Evolutionary conservation across 2,797 vertebrate species (phyloP).

Genomic region (Pempheris klunzingeri): DNA sequence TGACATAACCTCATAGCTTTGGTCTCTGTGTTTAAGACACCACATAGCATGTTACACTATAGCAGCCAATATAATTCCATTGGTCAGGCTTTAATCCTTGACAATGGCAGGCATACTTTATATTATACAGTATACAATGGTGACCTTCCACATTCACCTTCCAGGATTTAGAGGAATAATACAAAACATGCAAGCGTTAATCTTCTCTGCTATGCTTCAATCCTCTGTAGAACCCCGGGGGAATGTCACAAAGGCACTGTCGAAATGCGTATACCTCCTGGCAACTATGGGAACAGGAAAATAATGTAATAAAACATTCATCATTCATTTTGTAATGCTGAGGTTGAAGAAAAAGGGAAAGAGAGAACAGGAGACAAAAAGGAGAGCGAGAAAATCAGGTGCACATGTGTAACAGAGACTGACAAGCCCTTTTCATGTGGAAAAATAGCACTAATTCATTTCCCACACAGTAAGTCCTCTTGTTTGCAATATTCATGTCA

Average conservation of each 20-base stretch:
- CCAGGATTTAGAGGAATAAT: constrained; percentile 76
- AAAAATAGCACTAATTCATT: constrained; percentile 76
- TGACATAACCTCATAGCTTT: constrained; percentile 17
- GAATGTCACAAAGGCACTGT: constrained; percentile 74
- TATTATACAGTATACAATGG: constrained; percentile 69
- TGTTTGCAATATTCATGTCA: constrained; percentile 80
- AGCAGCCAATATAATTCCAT: constrained; percentile 57
- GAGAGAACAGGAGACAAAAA: constrained; percentile 10
- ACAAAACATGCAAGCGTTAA: constrained; percentile 77
- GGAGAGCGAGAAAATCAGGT: constrained; percentile 58
- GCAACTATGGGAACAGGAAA: constrained; percentile 64
- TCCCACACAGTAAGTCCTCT: constrained; percentile 57
- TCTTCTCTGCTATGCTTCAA: constrained; percentile 75
- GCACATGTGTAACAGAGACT: constrained; percentile 67
- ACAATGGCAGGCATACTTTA: constrained; percentile 63
- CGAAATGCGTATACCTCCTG: constrained; percentile 61
- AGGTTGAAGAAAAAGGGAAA: constrained; percentile 60
- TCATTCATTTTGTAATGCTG: constrained; percentile 77
- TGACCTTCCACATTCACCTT: constrained; percentile 80
- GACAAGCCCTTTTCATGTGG: constrained; percentile 78
- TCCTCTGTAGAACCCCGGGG: constrained; percentile 66
- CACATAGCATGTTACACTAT: constrained; percentile 13
- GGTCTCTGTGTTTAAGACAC: constrained; percentile 34
- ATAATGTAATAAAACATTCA: constrained; percentile 80
- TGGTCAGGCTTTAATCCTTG: constrained; percentile 67